These are phyloP conservation scores for Dicrostonyx torquatus DNA, from an alignment of 2,797 vertebrate species.

Conservation along the genomic window DNA sequence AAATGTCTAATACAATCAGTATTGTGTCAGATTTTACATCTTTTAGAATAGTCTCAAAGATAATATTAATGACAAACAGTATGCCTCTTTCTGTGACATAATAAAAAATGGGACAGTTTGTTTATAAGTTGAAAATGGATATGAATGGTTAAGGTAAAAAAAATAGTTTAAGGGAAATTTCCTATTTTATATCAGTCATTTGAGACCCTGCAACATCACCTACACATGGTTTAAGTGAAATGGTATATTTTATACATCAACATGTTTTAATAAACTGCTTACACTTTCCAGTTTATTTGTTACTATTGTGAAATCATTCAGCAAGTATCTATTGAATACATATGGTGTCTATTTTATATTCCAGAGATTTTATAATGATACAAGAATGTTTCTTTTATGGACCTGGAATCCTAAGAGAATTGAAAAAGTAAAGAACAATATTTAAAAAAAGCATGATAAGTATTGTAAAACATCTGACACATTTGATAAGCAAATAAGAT, in stretches of 20 bases:
- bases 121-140: not conserved
- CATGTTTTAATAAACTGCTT: not conserved
- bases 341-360: not conserved
- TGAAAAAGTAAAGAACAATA: not conserved
- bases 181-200: not conserved
- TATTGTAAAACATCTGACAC: not conserved
- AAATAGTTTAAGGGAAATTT: not conserved
- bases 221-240: not conserved
- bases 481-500: not conserved
- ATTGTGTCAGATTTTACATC: not conserved
- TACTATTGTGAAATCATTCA: not conserved
- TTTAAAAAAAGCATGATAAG: not conserved
- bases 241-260: not conserved
- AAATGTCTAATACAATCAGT: slow-evolving; percentile 16
- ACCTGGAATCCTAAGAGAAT: not conserved
- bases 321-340: not conserved
- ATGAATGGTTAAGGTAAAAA: not conserved
- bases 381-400: not conserved
- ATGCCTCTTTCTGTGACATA: not conserved
- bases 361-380: not conserved
- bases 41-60: not conserved
- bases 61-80: not conserved
- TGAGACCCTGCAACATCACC: not conserved
- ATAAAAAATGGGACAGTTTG: not conserved
- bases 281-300: not conserved